Base-by-base conservation (phyloP, 2,113 vertebrate species). In the Upupa epops region DNA sequence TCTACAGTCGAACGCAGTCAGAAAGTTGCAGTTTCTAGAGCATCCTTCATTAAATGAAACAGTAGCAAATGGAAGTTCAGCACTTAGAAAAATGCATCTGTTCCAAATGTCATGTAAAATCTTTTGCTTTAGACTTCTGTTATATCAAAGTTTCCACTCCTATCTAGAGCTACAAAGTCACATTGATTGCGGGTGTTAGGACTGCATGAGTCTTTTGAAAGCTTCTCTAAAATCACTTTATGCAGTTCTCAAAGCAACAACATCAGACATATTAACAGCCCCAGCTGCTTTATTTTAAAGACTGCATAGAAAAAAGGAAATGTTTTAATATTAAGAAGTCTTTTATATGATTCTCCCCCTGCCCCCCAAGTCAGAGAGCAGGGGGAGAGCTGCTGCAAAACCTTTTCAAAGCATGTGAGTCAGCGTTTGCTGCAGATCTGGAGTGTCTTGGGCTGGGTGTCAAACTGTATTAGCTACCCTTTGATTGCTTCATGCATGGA, bases 271-370 rank as follows among this genome's bases (percentile, higher is more conserved):
- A 93, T 92, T 94, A 93, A 83, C 86, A 94, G 91, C 68, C 60
- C 59, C 78, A 88, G 85, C 93, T 86, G 90, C 72, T 94, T 96
- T 83, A 87, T 93, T 94, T 94, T 93, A 92, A 95, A 94, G 84
- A 87, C 78, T 59, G 66, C 74, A 85, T 73, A 90, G 92, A 89
- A 96, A 92, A 93, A 66, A 93, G 64, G 75, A 94, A 94, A 95
- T 93, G 89, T 92, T 96, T 96, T 90, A 96, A 93, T 93, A 95
- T 90, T 90, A 87, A 94, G 31, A 92, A 92, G 75, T 49, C 66
- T 90, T 95, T 94, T 83, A 90, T 75, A 94, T 92, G 93, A 32
- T 42, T 48, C 46, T 21, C 46, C 18, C 46, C n/a, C 58, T 3
- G 21, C 32, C 22, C 25, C 20, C 40, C 15, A 42, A 82, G 45